Evolutionary conservation across 2,113 vertebrate genomes (phyloP).

Genomic region (Mormyrus iriodes): DNA sequence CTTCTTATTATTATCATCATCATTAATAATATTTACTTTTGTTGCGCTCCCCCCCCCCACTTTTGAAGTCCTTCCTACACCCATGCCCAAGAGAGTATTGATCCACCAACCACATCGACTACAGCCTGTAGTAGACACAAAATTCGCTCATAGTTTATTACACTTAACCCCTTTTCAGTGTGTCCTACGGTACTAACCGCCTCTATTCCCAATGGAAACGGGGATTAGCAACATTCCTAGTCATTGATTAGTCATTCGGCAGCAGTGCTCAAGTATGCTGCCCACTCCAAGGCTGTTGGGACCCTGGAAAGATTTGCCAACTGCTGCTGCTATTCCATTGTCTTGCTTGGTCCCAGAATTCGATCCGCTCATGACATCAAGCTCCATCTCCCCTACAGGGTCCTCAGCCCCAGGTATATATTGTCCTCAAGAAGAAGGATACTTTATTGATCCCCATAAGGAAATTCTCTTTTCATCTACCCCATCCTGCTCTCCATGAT

Average conservation of each 20-base stretch:
- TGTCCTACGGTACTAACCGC: background rate
- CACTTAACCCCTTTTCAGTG: too few species aligned
- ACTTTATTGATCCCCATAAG: background rate
- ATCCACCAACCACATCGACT: too few species aligned
- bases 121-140: too few species aligned
- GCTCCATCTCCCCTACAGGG: background rate
- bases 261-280: background rate
- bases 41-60: too few species aligned
- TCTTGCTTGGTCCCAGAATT: background rate
- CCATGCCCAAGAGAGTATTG: too few species aligned
- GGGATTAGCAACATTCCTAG: background rate
- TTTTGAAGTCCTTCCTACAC: too few species aligned
- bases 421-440: background rate
- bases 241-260: background rate
- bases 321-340: background rate
- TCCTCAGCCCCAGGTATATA: background rate
- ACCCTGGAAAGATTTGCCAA: background rate
- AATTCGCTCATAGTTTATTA: too few species aligned
- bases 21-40: too few species aligned
- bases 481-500: background rate
- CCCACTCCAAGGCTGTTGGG: background rate
- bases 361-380: background rate
- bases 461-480: background rate
- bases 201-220: background rate
- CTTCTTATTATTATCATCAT: too few species aligned